Evolutionary conservation across 2,113 vertebrate genomes (phyloP).

Genomic region (Megaptera novaeangliae): DNA sequence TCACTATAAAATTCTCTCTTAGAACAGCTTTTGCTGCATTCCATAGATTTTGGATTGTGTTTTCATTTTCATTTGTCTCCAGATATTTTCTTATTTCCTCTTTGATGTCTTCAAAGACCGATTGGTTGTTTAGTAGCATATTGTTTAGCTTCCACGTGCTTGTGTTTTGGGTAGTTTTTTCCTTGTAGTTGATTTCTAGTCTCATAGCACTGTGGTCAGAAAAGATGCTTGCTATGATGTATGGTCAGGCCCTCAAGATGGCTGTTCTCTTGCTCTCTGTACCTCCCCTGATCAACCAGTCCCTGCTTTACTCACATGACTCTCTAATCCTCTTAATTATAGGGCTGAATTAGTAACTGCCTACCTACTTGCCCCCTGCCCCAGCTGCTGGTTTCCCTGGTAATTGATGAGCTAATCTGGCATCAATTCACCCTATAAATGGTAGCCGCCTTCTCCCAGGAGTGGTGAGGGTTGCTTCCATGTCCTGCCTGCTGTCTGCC

Average conservation of each 20-base stretch:
- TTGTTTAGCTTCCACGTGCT: neutral
- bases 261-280: neutral
- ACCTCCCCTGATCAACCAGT: neutral
- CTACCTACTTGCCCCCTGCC: neutral
- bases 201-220: neutral
- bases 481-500: accelerated
- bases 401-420: neutral
- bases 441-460: neutral
- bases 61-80: neutral
- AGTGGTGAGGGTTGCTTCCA: neutral
- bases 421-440: neutral
- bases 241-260: neutral
- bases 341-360: neutral
- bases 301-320: neutral
- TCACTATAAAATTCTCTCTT: too few species aligned
- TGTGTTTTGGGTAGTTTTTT: neutral
- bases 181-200: neutral
- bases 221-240: neutral
- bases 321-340: neutral
- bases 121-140: neutral
- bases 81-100: neutral
- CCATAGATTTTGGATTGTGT: neutral
- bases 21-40: neutral
- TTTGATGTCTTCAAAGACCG: neutral
- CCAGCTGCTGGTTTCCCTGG: neutral